A percentile compares a stretch with the other conserved stretches of the same genome.
Conservation (phyloP, 2,113 vertebrate genomes). For the Malurus elegans region DNA sequence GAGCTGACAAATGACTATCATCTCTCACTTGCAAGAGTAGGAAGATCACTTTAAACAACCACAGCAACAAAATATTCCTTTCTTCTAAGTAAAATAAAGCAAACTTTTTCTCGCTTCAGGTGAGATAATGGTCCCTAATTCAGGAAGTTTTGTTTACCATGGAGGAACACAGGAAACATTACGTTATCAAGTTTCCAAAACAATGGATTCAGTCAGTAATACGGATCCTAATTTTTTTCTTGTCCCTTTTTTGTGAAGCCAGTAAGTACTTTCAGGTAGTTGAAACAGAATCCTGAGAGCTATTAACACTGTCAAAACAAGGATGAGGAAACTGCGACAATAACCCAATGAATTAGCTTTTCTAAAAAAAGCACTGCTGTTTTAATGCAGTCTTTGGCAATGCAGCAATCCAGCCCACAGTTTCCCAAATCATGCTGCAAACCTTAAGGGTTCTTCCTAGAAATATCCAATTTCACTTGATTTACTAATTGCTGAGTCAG, state of each 20-base stretch:
- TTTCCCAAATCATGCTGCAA: neutral
- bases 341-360: neutral
- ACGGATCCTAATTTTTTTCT: neutral
- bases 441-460: neutral
- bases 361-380: constrained; percentile 10
- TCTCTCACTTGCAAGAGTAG: constrained; percentile 32
- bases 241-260: neutral
- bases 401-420: neutral
- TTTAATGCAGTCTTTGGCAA: constrained; percentile 12
- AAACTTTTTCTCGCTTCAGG: constrained; percentile 19
- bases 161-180: neutral
- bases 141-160: constrained; percentile 6
- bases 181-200: constrained; percentile 4
- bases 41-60: neutral
- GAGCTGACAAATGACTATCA: constrained; percentile 40
- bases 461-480: neutral
- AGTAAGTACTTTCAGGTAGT: neutral
- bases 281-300: neutral
- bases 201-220: neutral
- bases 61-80: neutral
- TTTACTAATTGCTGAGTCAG: neutral
- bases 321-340: neutral
- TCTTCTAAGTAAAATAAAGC: neutral
- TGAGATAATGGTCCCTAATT: constrained; percentile 25
- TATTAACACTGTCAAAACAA: neutral